phyloP scores from a whole-genome alignment of 2,888 invertebrate species.

The Volucella zonaria region DNA sequence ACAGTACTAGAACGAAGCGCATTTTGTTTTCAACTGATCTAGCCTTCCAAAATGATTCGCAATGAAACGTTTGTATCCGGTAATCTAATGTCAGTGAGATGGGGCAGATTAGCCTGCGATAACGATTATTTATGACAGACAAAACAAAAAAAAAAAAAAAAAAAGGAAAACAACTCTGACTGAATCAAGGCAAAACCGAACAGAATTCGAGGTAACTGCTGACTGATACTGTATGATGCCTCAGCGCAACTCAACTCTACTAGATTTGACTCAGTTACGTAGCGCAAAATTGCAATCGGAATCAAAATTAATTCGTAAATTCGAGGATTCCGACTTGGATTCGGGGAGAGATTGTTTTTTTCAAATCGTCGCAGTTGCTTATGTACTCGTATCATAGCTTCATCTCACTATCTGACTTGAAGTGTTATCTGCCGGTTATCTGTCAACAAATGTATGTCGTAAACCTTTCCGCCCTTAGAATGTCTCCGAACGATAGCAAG shows the following conservation, averaged over 20 bases:
- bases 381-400: background rate
- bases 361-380: too few species aligned
- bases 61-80: slow-evolving; percentile 13
- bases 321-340: too few species aligned
- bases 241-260: slow-evolving; percentile 25
- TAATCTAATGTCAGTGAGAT: background rate
- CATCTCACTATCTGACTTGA: slow-evolving; percentile 6
- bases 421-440: slow-evolving; percentile 19
- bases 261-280: slow-evolving; percentile 17
- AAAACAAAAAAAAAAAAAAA: too few species aligned
- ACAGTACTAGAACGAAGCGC: slow-evolving; percentile 34
- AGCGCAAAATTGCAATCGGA: slow-evolving; percentile 24
- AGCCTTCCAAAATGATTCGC: slow-evolving; percentile 34
- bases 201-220: background rate
- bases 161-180: slow-evolving; percentile 5
- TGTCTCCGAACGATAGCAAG: slow-evolving; percentile 25
- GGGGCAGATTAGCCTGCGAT: slow-evolving; percentile 16
- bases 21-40: slow-evolving; percentile 31
- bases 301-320: background rate
- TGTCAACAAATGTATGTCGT: slow-evolving; percentile 16
- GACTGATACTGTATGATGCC: slow-evolving; percentile 31
- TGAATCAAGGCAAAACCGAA: slow-evolving; percentile 26
- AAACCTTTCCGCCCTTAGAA: slow-evolving; percentile 30
- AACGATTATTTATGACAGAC: background rate
- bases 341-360: too few species aligned